Base-by-base conservation (phyloP, 2,888 invertebrate genomes). In the Heliconius ethilla region DNA sequence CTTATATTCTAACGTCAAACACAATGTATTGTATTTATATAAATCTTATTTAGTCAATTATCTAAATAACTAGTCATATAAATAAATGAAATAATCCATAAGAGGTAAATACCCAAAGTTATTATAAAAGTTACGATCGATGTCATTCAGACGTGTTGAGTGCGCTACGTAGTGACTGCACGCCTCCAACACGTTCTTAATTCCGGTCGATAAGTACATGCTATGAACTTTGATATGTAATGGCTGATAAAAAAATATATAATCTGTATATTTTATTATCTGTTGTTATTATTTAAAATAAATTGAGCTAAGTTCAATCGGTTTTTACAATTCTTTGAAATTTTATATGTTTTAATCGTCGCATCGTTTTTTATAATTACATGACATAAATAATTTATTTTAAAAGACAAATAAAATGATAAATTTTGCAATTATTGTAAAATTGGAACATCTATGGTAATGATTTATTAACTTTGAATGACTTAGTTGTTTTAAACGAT, bases 201-300 rank as follows among this genome's bases (percentile, higher is more conserved):
- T 75, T 80, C 80, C 80, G 79, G 79, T 75, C 79, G 79, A 80
- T 79, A 79, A 59, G 65, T 75, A 22, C 22, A 22, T 55, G 37
- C 75, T 55, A 45, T 77, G 79, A 79, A 80, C 80, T 80, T 79
- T 77, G 77, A 37, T 67, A 55, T 75, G 75, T 55, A n/a, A 59
- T 55, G 63, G 37, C 55, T 55, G 75, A 75, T 75, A 59, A 70
- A 59, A 51, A 29, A 67, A 29, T 6, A 18, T 18, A 10, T 29
- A 55, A 13, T 51, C 33, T n/a, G 33, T 67, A 40, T 67, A 33
- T 29, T 22, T 1, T 27, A 29, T 29, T 70, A 55, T 51, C 13
- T 70, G 27, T 70, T 27, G 45, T 51, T 27, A 27, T 22, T 67
- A 67, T 6, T 67, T n/a, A 37, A 11, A 67, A 15, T n/a, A 67